phyloP scores from a whole-genome alignment of 2,888 invertebrate genomes.

The Xanthorhoe spadicearia region DNA sequence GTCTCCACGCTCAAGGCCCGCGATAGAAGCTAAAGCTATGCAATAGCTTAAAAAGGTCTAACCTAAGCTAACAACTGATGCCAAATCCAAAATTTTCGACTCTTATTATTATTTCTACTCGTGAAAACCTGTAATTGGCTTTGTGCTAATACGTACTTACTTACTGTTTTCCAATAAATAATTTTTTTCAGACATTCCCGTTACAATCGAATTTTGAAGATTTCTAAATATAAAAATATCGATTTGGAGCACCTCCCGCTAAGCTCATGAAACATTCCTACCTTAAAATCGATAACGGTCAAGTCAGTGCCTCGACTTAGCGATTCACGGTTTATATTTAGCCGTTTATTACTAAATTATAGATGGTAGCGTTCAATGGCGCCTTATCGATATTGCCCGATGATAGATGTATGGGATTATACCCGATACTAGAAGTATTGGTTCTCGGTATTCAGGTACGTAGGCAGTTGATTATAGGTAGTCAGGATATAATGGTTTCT shows the following conservation, averaged over 20 bases:
- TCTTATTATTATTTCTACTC: too few species aligned
- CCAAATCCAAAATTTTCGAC: too few species aligned
- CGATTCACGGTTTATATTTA: constrained; percentile 52
- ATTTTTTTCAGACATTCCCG: too few species aligned
- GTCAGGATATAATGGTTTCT: not conserved
- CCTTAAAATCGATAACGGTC: constrained; percentile 51
- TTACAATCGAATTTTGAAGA: too few species aligned
- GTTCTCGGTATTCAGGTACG: constrained; percentile 11
- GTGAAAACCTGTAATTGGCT: too few species aligned
- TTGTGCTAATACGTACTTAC: too few species aligned
- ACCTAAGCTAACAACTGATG: too few species aligned
- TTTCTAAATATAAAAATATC: not conserved
- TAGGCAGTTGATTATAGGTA: constrained; percentile 9
- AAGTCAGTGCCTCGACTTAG: constrained; percentile 51
- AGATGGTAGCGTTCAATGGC: constrained; percentile 36
- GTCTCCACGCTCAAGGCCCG: too few species aligned
- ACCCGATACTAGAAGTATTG: constrained; percentile 13
- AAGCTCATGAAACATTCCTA: constrained; percentile 4
- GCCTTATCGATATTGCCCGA: constrained; percentile 33
- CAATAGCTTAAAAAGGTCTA: too few species aligned
- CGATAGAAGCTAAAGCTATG: too few species aligned
- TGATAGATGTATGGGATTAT: constrained; percentile 40
- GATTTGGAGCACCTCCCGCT: not conserved
- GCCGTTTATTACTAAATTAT: constrained; percentile 48
- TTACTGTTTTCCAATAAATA: too few species aligned